Base-by-base conservation (phyloP, 2,888 invertebrate species). In the Flexamia atlantica region DNA sequence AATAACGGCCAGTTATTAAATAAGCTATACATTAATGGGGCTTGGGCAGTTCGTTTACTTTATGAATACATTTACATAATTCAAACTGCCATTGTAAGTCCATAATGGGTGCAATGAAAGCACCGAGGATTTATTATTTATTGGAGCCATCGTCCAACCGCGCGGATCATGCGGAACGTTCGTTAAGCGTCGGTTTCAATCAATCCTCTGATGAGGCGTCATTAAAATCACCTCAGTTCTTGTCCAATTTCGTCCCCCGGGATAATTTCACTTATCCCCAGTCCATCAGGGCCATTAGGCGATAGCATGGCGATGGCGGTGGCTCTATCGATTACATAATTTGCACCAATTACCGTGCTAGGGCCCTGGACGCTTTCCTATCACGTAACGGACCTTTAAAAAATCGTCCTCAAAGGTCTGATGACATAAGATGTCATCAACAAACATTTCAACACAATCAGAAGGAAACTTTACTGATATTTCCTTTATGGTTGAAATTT, bases 31-130 rank as follows among this genome's bases (percentile, higher is more conserved):
- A 50, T 7, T 50, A 50, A 50, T 50, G 50, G n/a, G n/a, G 17
- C 50, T 50, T 12, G 50, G 50, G 50, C 12, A 14, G 17, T 50
- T 50, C 17, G 50, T 32, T 28, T 70, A 28, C 23, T 32, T 70
- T 70, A 70, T 70, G 70, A 70, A 70, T 70, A 70, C 30, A 70
- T 70, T 72, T 72, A 42, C 72, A 72, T 72, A 72, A 72, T 42
- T 72, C 23, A 42, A 42, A 72, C 70, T 30, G 60, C 60, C 20
- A 60, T 23, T 57, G 20, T 36, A 36, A 60, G 60, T 4, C 20
- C 25, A 4, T 60, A 60, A 60, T 25, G 25, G 23, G 10, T 20
- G 42, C 36, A 42, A 10, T 72, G 36, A 72, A 20, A 17, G 42
- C 42, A 72, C 30, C 42, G 72, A 40, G 42, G 5, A 42, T 72